Evolutionary conservation across 2,888 invertebrate species (phyloP), one percentile per base, ranked within the genome.

Genomic region (Spisula solida): DNA sequence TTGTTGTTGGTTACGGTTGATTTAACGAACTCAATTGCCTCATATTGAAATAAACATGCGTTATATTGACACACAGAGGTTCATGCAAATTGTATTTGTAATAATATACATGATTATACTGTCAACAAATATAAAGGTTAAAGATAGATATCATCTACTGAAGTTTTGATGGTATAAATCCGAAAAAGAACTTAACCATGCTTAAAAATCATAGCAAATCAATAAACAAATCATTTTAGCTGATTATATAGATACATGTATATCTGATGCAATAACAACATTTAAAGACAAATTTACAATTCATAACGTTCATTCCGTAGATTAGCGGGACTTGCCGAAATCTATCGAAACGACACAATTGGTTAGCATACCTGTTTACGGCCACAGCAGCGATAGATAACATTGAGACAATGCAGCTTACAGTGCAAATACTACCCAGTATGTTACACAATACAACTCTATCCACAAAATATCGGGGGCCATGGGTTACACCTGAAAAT

Each of bases 351-450:
- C 31, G 18, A 16, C 4, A 25, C 31, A 34, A 31, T 25, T 66
- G 25, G 75, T 34, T 75, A 1, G 31, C 75, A 2, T 75, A 94
- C 93, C 94, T 92, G 92, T 94, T 94, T 5, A 94, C 90, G 18
- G 93, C 92, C 34, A 94, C 94, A 20, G 93, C 93, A 25, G 94
- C 94, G n/a, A 94, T 93, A 31, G 94, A 94, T 85, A 92, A 89
- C 92, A 94, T 93, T 1, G 94, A 94, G 14, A 92, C 93, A 34
- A 93, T 89, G 86, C 94, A 94, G 80, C 93, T 93, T 34, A 94
- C 91, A 6, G 94, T 92, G 75, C 94, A 94, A 14, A 94, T 88
- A 41, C 93, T 92, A 18, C 93, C 93, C 12, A 94, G 86, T 20
- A 91, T 60, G 55, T 93, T 91, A 87, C 94, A 94, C 34, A 94